Evolutionary conservation across 2,113 vertebrate genomes (phyloP).

Genomic region (Malurus alboscapulatus): DNA sequence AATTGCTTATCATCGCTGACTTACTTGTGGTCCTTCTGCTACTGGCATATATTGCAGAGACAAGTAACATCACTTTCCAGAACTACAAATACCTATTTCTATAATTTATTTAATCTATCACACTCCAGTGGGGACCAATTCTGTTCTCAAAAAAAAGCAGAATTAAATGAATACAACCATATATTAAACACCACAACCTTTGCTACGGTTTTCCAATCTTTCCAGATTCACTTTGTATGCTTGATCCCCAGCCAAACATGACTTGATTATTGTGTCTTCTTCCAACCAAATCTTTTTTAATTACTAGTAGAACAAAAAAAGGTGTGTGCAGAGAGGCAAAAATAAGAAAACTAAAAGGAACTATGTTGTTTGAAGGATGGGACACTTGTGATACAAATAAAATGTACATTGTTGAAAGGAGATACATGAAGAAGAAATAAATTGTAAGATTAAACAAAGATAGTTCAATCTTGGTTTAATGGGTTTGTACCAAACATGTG

Average conservation of each 20-base stretch:
- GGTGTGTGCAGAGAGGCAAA: background rate
- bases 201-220: background rate
- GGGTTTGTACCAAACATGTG: background rate
- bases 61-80: background rate
- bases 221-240: background rate
- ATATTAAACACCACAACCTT: background rate
- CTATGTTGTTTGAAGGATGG: background rate
- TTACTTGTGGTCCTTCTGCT: background rate
- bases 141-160: background rate
- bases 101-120: background rate
- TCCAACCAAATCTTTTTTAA: background rate
- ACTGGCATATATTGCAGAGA: background rate
- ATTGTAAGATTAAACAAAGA: background rate
- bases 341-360: background rate
- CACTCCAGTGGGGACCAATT: background rate
- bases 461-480: background rate
- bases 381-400: background rate
- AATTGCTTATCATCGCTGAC: background rate
- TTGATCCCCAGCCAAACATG: background rate
- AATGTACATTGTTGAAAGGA: background rate
- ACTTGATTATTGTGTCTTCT: background rate
- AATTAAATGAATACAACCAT: background rate
- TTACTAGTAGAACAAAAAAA: background rate
- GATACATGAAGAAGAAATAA: background rate
- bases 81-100: background rate